Percentiles rank a stretch among this genome's conserved stretches.
Evolutionary conservation across 2,113 vertebrate species (phyloP).

Genomic region (Hypomesus transpacificus): DNA sequence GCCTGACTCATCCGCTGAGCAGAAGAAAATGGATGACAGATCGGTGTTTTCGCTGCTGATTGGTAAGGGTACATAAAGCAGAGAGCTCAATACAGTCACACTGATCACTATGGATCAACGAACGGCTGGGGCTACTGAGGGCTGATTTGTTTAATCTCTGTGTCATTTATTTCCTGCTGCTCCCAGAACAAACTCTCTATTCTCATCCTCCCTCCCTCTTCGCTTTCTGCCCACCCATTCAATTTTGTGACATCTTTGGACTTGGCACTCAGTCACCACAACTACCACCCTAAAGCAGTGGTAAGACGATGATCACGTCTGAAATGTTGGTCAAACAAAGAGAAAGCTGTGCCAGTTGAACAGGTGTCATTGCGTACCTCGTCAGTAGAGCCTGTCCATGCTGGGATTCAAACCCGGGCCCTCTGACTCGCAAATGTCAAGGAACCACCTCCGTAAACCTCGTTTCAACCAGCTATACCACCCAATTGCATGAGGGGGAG

Average conservation of each 20-base stretch:
- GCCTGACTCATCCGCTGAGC: slow-evolving; percentile 45
- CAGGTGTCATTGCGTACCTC: too few species aligned
- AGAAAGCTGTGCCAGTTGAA: not conserved
- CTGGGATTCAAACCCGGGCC: too few species aligned
- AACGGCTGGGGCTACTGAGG: slow-evolving; percentile 56
- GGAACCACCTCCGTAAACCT: not conserved
- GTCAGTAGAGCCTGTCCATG: too few species aligned
- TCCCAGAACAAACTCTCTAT: slow-evolving; percentile 46
- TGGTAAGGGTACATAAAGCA: slow-evolving; percentile 63
- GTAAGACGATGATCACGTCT: slow-evolving; percentile 7
- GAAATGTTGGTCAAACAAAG: slow-evolving; percentile 19
- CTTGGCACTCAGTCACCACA: slow-evolving; percentile 24
- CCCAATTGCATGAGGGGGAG: too few species aligned
- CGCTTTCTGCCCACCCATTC: slow-evolving; percentile 10
- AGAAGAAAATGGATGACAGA: slow-evolving; percentile 60
- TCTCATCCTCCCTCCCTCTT: slow-evolving; percentile 10
- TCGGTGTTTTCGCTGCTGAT: slow-evolving; percentile 67
- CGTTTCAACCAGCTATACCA: not conserved
- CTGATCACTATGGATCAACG: slow-evolving; percentile 73
- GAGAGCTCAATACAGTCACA: slow-evolving; percentile 64
- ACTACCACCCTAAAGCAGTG: slow-evolving; percentile 15
- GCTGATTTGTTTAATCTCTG: slow-evolving; percentile 73
- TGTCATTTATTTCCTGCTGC: slow-evolving; percentile 65
- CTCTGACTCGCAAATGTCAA: not conserved
- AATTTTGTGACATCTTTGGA: slow-evolving; percentile 22